Conservation (phyloP, 1,140 invertebrate genomes). For the Scaptomyza pallida region DNA sequence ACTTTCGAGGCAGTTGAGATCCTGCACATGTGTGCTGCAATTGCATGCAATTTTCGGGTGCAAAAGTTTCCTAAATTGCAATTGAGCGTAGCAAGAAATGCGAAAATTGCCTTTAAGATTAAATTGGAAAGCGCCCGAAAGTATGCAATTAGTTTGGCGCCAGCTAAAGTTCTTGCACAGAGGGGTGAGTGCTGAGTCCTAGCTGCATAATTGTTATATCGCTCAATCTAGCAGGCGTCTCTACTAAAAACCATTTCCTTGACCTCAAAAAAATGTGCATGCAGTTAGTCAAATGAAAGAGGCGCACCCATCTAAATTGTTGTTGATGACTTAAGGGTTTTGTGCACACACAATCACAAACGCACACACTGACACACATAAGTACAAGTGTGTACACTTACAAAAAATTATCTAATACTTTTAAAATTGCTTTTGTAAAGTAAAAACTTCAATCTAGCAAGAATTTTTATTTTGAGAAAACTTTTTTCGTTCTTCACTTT, state of each 20-base stretch:
- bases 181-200: background rate
- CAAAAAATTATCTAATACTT: no score
- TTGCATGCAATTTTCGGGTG: slow-evolving; percentile 69
- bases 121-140: slow-evolving; percentile 52
- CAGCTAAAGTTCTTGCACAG: slow-evolving; percentile 22
- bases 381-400: slow-evolving; percentile 3
- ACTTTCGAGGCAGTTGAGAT: slow-evolving; percentile 22
- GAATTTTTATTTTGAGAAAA: no score
- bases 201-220: slow-evolving; percentile 16
- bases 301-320: slow-evolving; percentile 43
- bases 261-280: slow-evolving; percentile 58
- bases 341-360: background rate
- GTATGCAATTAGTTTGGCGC: slow-evolving; percentile 62
- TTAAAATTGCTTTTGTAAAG: no score
- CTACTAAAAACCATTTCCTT: slow-evolving; percentile 67
- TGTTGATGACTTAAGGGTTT: slow-evolving; percentile 72
- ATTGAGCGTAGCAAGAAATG: slow-evolving; percentile 52
- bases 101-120: slow-evolving; percentile 76
- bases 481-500: no score
- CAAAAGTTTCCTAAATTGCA: slow-evolving; percentile 73
- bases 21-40: slow-evolving; percentile 60
- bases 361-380: slow-evolving; percentile 15
- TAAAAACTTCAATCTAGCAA: no score
- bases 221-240: slow-evolving; percentile 8
- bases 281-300: slow-evolving; percentile 41